Evolutionary conservation across 2,888 invertebrate species (phyloP).

Genomic region (Acronicta leporina): DNA sequence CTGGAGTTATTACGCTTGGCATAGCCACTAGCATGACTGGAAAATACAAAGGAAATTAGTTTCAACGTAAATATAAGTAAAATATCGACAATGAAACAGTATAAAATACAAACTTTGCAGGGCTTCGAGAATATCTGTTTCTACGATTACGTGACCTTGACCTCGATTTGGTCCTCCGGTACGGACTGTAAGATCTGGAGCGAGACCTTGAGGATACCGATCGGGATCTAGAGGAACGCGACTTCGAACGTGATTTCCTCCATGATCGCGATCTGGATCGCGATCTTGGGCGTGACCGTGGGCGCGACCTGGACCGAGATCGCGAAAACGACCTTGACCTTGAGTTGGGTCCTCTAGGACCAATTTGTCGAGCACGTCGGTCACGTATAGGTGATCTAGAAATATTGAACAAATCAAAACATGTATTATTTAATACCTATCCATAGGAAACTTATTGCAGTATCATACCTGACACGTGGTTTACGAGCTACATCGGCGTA

Average conservation of each 20-base stretch:
- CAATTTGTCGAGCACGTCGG: slow-evolving; percentile 66
- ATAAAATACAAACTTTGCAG: slow-evolving; percentile 78
- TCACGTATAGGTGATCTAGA: slow-evolving; percentile 64
- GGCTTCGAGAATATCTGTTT: slow-evolving; percentile 75
- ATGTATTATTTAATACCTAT: not conserved
- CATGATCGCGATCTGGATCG: slow-evolving; percentile 59
- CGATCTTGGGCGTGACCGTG: slow-evolving; percentile 59
- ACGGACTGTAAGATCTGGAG: slow-evolving; percentile 74
- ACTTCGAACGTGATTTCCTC: slow-evolving; percentile 69
- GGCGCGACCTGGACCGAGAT: slow-evolving; percentile 60
- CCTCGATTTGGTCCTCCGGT: slow-evolving; percentile 67
- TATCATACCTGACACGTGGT: slow-evolving; percentile 68
- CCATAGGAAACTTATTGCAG: not conserved
- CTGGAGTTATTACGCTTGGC: slow-evolving; percentile 82
- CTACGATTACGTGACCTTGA: slow-evolving; percentile 71
- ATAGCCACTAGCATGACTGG: slow-evolving; percentile 76
- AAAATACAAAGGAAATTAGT: slow-evolving; percentile 63
- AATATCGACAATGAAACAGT: slow-evolving; percentile 17
- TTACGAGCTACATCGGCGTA: slow-evolving; percentile 81
- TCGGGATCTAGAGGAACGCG: slow-evolving; percentile 67
- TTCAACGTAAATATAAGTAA: slow-evolving; percentile 10
- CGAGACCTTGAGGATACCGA: slow-evolving; percentile 66
- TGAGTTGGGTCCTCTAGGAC: slow-evolving; percentile 73
- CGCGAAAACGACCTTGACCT: slow-evolving; percentile 66
- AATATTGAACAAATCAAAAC: slow-evolving; percentile 13